Conservation (phyloP, 2,888 invertebrate species). For the Catocala nupta region DNA sequence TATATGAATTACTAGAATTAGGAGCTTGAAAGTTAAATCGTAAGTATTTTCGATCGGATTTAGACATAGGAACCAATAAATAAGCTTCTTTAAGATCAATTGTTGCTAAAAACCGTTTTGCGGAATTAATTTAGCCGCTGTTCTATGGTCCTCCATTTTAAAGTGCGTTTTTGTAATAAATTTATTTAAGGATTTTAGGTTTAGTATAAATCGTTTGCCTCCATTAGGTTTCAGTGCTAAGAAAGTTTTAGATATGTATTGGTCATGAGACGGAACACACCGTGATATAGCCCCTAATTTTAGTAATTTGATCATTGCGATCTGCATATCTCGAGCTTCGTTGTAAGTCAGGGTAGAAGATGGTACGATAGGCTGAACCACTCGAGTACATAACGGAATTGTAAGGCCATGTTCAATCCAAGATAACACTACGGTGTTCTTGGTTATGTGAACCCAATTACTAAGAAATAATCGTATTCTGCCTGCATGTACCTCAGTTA, state of each 20-base stretch:
- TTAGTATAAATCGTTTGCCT: conserved; percentile 14
- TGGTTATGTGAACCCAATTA: conserved; percentile 3
- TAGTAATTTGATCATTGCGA: conserved; percentile 5
- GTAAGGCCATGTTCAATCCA: too few species aligned
- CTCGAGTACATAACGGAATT: too few species aligned
- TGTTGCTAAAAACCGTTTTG: conserved; percentile 29
- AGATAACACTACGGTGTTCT: too few species aligned
- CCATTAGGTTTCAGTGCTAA: conserved; percentile 16
- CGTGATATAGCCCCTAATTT: conserved; percentile 2
- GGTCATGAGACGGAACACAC: background rate
- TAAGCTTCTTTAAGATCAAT: conserved; percentile 48
- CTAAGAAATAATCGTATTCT: conserved; percentile 2
- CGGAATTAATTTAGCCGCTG: conserved; percentile 31
- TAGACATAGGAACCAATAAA: conserved; percentile 32
- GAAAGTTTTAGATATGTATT: conserved; percentile 14
- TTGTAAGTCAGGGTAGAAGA: too few species aligned
- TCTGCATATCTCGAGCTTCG: background rate
- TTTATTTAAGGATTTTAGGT: conserved; percentile 39
- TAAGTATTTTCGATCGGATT: conserved; percentile 28
- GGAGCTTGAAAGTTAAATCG: conserved; percentile 18
- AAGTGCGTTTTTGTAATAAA: conserved; percentile 37
- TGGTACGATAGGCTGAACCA: too few species aligned
- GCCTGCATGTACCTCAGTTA: conserved; percentile 14
- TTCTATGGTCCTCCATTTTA: conserved; percentile 49
- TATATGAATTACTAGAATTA: too few species aligned